Percentiles rank a stretch among this genome's conserved stretches.
Evolutionary conservation across 2,888 invertebrate genomes (phyloP).

Genomic region (Hofmannophila pseudospretella): DNA sequence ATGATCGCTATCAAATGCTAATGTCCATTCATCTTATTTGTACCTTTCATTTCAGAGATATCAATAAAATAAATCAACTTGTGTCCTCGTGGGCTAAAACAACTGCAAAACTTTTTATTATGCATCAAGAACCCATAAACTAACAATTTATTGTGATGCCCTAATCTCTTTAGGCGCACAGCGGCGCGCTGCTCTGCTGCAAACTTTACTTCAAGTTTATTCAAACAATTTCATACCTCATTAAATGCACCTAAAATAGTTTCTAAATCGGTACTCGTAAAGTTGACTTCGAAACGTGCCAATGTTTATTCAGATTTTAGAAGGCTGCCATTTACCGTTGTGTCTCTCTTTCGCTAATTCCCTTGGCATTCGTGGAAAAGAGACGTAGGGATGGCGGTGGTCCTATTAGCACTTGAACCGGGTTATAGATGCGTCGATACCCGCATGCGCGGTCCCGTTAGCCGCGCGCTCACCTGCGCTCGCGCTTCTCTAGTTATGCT

Average conservation of each 20-base stretch:
- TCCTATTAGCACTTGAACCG: constrained; percentile 12
- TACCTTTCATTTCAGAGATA: constrained; percentile 39
- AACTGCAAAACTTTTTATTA: constrained; percentile 44
- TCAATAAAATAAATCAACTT: constrained; percentile 48
- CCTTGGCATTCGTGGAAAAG: constrained; percentile 5
- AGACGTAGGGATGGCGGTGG: constrained; percentile 2
- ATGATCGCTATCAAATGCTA: constrained; percentile 6
- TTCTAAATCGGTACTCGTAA: constrained; percentile 37
- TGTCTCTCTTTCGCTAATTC: constrained; percentile 6
- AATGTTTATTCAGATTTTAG: not conserved
- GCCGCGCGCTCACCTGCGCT: constrained; percentile 64
- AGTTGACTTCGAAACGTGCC: constrained; percentile 45
- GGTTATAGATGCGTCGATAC: constrained; percentile 49
- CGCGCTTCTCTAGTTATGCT: constrained; percentile 71
- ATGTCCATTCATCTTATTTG: constrained; percentile 45
- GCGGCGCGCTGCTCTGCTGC: constrained; percentile 50
- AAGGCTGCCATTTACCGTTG: constrained; percentile 14
- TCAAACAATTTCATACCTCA: constrained; percentile 29
- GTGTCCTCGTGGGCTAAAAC: constrained; percentile 28
- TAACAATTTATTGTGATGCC: constrained; percentile 56
- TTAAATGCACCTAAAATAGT: constrained; percentile 29
- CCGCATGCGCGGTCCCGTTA: constrained; percentile 60
- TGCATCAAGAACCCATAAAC: constrained; percentile 50
- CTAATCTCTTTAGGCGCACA: constrained; percentile 60
- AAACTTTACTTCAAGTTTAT: constrained; percentile 47